Evolutionary conservation across 2,797 vertebrate genomes (phyloP), one percentile per base, ranked within the genome.

Genomic region (Channallabes apus): DNA sequence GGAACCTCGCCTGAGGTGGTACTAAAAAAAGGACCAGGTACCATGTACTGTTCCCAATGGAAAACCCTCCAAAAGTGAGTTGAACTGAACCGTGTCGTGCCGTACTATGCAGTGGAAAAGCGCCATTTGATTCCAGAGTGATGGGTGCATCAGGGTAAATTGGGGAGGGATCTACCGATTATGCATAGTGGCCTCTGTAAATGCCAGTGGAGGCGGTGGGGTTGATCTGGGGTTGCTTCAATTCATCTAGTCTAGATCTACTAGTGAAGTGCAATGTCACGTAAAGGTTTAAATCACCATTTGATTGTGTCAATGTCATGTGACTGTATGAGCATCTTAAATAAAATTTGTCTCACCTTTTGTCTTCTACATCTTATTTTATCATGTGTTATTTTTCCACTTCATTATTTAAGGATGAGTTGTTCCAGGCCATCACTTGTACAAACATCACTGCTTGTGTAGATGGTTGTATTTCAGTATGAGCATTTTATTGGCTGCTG

Each of bases 391-490:
- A 32, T 76, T 29, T 56, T 32, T 75, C 51, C 24, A 75, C 54
- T 75, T 75, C 38, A 24, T 12, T 72, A n/a, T 22, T 51, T 75
- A 54, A 1, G 24, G 72, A 46, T 75, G 15, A 51, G 6, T n/a
- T 54, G 27, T 27, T 29, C 41, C n/a, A 54, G 72, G 72, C 72
- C n/a, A 75, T 54, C 15, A 75, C 46, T 54, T 75, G 24, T 46
- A 75, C 46, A 76, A 22, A 58, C 73, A 77, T 76, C 51, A 29
- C 4, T 58, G 18, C 1, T 54, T 76, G 7, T 76, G 27, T 58
- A 58, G 27, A 29, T 76, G 73, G 73, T 62, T 87, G 83, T 65
- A 86, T 87, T 87, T 90, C 83, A 85, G 86, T 86, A 51, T 62
- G 80, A 81, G 78, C 20, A 32, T 82, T 67, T 38, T 32, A 29